A percentile compares a stretch with the other conserved stretches of the same genome.
These are phyloP conservation scores for Hemiscyllium ocellatum DNA, from an alignment of 2,113 vertebrate species.

Conservation along the genomic window DNA sequence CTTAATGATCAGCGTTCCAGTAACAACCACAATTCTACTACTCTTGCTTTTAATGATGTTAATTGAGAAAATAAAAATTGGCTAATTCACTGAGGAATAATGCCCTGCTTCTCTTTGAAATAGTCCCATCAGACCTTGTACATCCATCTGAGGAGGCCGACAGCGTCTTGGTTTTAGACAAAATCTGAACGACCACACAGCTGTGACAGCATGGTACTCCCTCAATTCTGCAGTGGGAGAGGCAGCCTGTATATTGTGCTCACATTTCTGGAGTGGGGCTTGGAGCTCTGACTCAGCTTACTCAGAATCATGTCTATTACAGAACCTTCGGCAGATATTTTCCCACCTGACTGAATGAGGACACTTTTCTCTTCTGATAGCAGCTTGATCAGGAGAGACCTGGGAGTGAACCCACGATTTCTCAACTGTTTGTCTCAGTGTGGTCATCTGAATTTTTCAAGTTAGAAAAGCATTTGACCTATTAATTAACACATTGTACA, in stretches of 20 bases:
- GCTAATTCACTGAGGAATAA: not conserved
- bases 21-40: no score
- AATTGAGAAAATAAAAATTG: not conserved
- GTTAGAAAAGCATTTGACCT: not conserved
- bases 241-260: not conserved
- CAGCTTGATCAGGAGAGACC: not conserved
- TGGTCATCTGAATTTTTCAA: not conserved
- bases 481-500: not conserved
- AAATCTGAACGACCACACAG: not conserved
- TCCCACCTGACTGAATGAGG: not conserved
- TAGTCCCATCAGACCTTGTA: not conserved
- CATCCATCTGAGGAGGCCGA: not conserved
- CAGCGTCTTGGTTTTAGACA: not conserved
- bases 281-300: not conserved
- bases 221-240: not conserved
- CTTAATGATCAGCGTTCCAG: no score
- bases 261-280: not conserved
- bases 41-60: not conserved
- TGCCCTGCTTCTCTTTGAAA: not conserved
- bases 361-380: not conserved
- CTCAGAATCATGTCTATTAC: not conserved
- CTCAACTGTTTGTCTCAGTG: not conserved
- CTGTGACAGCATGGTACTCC: not conserved
- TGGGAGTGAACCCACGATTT: not conserved
- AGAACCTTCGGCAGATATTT: not conserved